Conservation (phyloP, 1,140 invertebrate genomes). For the Aphelenchoides fujianensis region DNA sequence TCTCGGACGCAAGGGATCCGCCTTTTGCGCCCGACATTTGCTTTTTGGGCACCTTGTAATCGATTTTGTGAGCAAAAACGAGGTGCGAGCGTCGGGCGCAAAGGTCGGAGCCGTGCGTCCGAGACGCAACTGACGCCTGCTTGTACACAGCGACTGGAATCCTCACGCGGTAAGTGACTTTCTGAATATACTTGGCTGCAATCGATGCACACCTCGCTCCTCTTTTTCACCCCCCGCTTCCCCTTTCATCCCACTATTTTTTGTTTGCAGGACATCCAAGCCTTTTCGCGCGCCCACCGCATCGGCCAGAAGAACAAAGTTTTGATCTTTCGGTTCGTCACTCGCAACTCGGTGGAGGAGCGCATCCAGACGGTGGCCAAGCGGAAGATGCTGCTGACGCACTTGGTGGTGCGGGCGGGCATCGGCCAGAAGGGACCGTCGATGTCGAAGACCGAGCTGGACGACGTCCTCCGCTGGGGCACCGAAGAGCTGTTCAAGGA, state of each 20-base stretch:
- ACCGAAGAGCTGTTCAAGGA: constrained; percentile 97
- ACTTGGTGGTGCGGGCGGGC: constrained; percentile 90
- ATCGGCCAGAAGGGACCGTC: constrained; percentile 81
- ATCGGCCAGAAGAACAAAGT: constrained; percentile 99
- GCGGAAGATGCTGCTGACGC: constrained; percentile 99
- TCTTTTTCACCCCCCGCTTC: too few species aligned
- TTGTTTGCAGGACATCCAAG: constrained; percentile 91
- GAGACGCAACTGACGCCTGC: too few species aligned
- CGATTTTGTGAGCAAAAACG: too few species aligned
- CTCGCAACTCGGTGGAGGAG: constrained; percentile 95
- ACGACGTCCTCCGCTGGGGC: constrained; percentile 97
- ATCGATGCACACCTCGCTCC: too few species aligned
- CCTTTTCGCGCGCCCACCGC: constrained; percentile 95
- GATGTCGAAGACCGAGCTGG: constrained; percentile 97
- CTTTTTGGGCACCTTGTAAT: too few species aligned
- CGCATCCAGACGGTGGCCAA: constrained; percentile 80
- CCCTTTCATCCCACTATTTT: too few species aligned
- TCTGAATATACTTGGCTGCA: too few species aligned
- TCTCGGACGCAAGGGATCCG: too few species aligned
- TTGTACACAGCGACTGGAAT: constrained; percentile 68
- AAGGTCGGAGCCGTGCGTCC: too few species aligned
- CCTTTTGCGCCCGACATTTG: too few species aligned
- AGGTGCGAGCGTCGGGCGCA: too few species aligned
- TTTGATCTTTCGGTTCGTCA: constrained; percentile 99
- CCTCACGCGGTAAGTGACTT: constrained; percentile 24